phyloP scores from a whole-genome alignment of 2,797 vertebrate genomes.

The Sciurus carolinensis region DNA sequence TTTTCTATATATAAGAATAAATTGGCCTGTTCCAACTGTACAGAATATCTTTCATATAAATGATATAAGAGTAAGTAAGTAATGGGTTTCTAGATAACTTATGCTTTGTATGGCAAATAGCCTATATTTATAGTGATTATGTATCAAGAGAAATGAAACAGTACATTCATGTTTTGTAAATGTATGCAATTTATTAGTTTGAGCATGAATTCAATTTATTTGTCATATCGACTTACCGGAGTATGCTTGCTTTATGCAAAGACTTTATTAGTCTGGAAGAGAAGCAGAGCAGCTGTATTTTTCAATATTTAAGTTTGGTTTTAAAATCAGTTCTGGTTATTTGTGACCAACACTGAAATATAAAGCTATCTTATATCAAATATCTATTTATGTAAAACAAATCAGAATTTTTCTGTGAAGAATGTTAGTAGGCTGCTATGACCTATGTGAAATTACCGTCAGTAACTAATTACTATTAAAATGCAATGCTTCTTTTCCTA shows the following conservation, averaged over 20 bases:
- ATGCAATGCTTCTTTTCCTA: neutral
- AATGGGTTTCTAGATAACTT: conserved; percentile 71
- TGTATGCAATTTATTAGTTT: conserved; percentile 75
- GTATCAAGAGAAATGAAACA: conserved; percentile 73
- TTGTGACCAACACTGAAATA: neutral
- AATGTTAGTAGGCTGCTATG: neutral
- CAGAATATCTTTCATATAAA: conserved; percentile 80
- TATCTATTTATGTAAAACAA: neutral
- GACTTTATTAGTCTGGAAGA: conserved; percentile 31
- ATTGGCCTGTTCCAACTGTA: conserved; percentile 66
- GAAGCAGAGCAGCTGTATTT: neutral
- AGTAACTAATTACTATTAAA: conserved; percentile 12
- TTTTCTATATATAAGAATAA: conserved; percentile 74
- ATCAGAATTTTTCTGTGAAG: neutral
- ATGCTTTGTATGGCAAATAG: conserved; percentile 76
- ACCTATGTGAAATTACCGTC: neutral
- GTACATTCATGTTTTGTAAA: conserved; percentile 67
- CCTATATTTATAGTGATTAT: conserved; percentile 76
- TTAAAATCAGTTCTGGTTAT: conserved; percentile 35
- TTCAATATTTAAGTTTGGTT: conserved; percentile 56
- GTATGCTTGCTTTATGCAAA: conserved; percentile 55
- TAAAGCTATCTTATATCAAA: neutral
- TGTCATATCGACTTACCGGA: conserved; percentile 51
- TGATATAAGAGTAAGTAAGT: conserved; percentile 74
- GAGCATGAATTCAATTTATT: conserved; percentile 79